phyloP scores from a whole-genome alignment of 2,797 vertebrate species.

The Gorsachius magnificus region DNA sequence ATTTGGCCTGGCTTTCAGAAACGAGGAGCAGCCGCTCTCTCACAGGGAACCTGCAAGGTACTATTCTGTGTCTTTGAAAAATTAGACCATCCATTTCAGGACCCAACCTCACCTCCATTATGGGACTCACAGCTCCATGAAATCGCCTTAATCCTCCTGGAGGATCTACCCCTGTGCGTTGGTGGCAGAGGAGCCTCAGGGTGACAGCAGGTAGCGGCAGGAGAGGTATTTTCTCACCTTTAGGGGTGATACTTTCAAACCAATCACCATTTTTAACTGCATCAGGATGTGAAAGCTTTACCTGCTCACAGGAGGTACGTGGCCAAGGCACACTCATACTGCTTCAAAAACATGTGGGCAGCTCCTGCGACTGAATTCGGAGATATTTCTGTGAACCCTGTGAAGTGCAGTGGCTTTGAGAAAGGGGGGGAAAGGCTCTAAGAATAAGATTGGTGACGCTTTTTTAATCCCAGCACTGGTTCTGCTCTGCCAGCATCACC shows the following conservation, averaged over 20 bases:
- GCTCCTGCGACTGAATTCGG: neutral
- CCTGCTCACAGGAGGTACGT: neutral
- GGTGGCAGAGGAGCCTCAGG: accelerated
- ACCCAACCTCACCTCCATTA: neutral
- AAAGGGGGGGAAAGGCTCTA: neutral
- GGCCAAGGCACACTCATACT: neutral
- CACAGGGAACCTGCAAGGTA: neutral
- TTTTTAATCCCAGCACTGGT: neutral
- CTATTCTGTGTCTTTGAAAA: neutral
- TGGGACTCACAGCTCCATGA: neutral
- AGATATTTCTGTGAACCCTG: neutral
- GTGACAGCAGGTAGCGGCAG: accelerated
- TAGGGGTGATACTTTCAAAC: neutral
- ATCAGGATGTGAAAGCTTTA: neutral
- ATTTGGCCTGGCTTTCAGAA: neutral
- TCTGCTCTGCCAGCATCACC: neutral
- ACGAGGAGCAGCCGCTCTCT: neutral
- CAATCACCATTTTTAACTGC: neutral
- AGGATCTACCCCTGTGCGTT: accelerated
- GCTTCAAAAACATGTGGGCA: neutral
- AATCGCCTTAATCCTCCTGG: neutral
- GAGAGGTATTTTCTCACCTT: neutral
- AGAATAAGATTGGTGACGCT: neutral
- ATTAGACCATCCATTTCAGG: neutral
- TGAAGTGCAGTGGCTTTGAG: neutral